Conservation (phyloP, 2,797 vertebrate species). For the Vespertilio murinus region DNA sequence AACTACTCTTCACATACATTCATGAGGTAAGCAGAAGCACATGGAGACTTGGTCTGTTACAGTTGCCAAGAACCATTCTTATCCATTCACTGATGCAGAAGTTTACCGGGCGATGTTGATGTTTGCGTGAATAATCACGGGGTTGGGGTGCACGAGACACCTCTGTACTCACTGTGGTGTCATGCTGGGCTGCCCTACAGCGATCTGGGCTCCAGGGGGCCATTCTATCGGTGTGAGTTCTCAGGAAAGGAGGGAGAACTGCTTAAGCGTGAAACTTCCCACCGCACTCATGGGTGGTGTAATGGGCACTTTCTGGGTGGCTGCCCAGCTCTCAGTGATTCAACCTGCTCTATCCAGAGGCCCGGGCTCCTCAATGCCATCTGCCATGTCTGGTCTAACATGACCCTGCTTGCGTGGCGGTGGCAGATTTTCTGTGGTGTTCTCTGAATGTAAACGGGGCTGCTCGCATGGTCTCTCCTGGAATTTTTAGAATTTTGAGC, state of each 20-base stretch:
- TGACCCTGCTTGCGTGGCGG: background rate
- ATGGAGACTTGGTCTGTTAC: background rate
- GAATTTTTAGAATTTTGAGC: conserved; percentile 42
- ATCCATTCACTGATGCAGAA: background rate
- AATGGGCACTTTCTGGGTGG: background rate
- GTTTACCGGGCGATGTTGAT: background rate
- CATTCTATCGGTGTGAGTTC: background rate
- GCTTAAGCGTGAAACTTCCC: background rate
- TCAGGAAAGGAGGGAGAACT: background rate
- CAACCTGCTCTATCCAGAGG: background rate
- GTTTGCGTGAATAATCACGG: background rate
- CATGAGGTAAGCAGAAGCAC: background rate
- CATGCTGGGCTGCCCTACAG: background rate
- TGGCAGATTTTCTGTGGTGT: background rate
- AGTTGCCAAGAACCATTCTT: background rate
- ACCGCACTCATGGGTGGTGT: background rate
- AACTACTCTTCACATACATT: background rate
- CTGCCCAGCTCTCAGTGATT: background rate
- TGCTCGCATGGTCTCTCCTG: background rate
- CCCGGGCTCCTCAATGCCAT: background rate
- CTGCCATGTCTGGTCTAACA: background rate
- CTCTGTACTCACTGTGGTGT: background rate
- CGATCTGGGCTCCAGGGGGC: background rate
- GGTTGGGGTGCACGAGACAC: background rate
- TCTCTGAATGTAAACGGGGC: background rate